These are phyloP conservation scores for Sinhomidia bicolor DNA, from an alignment of 2,888 invertebrate genomes.

Conservation along the genomic window DNA sequence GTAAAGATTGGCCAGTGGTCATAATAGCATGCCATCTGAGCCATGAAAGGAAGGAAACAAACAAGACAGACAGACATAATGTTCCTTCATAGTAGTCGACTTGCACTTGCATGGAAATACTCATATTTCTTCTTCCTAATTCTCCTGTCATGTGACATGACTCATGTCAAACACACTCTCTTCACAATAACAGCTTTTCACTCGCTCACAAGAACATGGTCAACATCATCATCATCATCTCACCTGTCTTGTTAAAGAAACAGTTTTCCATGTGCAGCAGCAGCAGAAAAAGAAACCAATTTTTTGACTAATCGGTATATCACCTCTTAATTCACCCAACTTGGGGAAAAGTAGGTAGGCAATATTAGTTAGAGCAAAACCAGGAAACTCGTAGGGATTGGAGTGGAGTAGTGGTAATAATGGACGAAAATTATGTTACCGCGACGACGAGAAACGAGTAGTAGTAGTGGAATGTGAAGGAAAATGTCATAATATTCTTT, in stretches of 20 bases:
- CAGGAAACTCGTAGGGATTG: too few relatives aligned
- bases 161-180: too few relatives aligned
- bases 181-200: background rate
- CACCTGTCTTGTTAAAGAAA: too few relatives aligned
- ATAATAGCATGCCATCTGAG: background rate
- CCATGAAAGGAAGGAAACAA: constrained; percentile 6
- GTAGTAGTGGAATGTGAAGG: background rate
- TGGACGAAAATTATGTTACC: background rate
- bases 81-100: background rate
- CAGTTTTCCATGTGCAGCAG: too few relatives aligned
- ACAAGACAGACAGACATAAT: background rate
- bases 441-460: background rate
- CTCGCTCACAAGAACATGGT: too few relatives aligned
- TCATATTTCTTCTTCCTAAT: background rate
- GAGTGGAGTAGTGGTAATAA: too few relatives aligned
- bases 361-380: background rate
- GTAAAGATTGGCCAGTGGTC: background rate
- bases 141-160: constrained; percentile 4
- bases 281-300: too few relatives aligned
- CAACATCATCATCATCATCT: too few relatives aligned
- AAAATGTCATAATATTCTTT: background rate
- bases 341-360: too few relatives aligned
- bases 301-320: too few relatives aligned
- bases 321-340: too few relatives aligned
- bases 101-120: too few relatives aligned